A percentile compares a stretch with the other conserved stretches of the same genome.
phyloP scores from a whole-genome alignment of 2,113 vertebrate species.

The Tachuris rubrigastra region DNA sequence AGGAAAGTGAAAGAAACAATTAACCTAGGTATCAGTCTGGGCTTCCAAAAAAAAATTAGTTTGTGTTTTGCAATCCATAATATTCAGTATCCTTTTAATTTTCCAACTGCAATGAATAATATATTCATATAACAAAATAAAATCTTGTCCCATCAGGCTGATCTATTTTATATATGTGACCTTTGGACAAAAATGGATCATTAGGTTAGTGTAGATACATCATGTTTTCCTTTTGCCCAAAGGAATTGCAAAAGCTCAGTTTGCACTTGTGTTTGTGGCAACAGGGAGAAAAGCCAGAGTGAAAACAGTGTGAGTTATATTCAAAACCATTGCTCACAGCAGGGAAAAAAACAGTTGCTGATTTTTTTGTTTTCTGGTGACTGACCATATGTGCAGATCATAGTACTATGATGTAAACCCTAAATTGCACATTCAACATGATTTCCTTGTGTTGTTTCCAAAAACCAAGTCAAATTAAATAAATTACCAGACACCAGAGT shows the following conservation, averaged over 20 bases:
- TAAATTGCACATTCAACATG: conserved; percentile 20
- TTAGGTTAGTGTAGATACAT: not conserved
- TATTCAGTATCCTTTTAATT: not conserved
- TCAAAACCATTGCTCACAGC: conserved; percentile 68
- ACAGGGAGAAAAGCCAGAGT: conserved; percentile 19
- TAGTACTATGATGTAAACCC: not conserved
- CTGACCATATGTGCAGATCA: conserved; percentile 12
- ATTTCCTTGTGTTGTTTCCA: conserved; percentile 8
- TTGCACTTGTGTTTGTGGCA: conserved; percentile 26
- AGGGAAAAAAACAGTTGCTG: conserved; percentile 65
- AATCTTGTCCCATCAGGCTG: not conserved
- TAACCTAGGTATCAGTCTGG: not conserved
- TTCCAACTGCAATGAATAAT: not conserved
- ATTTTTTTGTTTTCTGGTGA: conserved; percentile 49
- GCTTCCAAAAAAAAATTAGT: not conserved
- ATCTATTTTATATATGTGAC: not conserved
- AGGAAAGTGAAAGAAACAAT: not conserved
- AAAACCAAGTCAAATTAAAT: not conserved
- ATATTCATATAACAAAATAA: not conserved
- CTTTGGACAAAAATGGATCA: not conserved
- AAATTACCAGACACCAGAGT: not conserved
- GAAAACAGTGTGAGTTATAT: conserved; percentile 60
- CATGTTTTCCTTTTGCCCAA: conserved; percentile 38
- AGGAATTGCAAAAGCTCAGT: conserved; percentile 42
- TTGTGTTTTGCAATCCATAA: not conserved